Evolutionary conservation across 2,888 invertebrate species (phyloP).

Genomic region (Lepidochrysops patricia): DNA sequence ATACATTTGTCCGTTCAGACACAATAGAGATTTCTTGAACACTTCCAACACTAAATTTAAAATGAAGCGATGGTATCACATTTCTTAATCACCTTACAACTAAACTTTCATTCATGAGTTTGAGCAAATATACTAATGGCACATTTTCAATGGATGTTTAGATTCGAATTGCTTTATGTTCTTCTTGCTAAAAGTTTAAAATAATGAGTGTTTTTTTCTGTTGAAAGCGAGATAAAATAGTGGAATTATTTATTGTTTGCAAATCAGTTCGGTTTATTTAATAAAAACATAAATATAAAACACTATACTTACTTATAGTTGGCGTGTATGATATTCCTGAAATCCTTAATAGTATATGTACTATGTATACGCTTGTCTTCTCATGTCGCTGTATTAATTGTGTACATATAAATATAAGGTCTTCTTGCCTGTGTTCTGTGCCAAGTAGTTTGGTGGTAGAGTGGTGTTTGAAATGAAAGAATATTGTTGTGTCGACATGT

Average conservation of each 20-base stretch:
- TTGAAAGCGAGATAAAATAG: not conserved
- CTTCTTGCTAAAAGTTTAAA: not conserved
- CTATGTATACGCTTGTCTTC: conserved; percentile 1
- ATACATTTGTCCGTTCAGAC: conserved; percentile 9
- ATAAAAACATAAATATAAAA: conserved; percentile 2
- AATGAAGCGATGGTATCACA: conserved; percentile 10
- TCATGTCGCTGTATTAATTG: not conserved
- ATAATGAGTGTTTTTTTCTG: not conserved
- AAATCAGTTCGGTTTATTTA: not conserved
- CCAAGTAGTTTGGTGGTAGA: conserved; percentile 33
- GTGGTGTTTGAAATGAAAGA: conserved; percentile 58
- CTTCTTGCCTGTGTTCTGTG: conserved; percentile 11
- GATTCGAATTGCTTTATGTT: conserved; percentile 8
- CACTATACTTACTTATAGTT: conserved; percentile 1
- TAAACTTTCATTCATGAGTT: conserved; percentile 17
- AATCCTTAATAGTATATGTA: not conserved
- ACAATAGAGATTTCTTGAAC: conserved; percentile 8
- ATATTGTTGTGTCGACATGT: conserved; percentile 70
- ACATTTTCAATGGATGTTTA: conserved; percentile 13
- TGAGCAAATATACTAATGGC: conserved; percentile 28
- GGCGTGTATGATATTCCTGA: not conserved
- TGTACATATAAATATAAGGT: conserved; percentile 4
- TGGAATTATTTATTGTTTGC: not conserved
- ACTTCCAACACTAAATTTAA: conserved; percentile 1
- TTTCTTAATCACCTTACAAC: not conserved